Evolutionary conservation across 2,797 vertebrate genomes (phyloP).

Genomic region (Acrocephalus scirpaceus): DNA sequence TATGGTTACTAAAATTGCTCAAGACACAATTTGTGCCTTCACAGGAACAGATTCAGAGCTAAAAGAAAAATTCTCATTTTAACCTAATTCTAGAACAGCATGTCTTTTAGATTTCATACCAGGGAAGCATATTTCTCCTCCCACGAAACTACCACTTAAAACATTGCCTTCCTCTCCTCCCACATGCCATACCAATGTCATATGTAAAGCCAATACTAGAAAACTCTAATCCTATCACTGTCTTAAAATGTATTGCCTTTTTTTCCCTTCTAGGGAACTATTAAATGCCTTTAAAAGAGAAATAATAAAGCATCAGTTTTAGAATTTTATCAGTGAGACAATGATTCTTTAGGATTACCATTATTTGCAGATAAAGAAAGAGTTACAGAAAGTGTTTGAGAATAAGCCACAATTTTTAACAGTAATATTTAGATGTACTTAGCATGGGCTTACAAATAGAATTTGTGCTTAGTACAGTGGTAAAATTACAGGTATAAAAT

Average conservation of each 20-base stretch:
- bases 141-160: constrained; percentile 36
- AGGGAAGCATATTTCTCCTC: constrained; percentile 48
- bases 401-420: background rate
- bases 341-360: background rate
- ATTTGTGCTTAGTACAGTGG: background rate
- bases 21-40: background rate
- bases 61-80: constrained; percentile 37
- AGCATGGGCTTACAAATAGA: background rate
- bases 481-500: background rate
- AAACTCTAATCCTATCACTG: constrained; percentile 4
- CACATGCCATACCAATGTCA: constrained; percentile 38
- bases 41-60: background rate
- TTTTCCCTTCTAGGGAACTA: background rate
- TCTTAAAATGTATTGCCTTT: background rate
- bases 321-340: background rate
- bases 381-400: background rate
- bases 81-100: constrained; percentile 36
- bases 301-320: background rate
- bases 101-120: constrained; percentile 27
- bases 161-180: constrained; percentile 45
- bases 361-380: background rate
- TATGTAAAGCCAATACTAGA: constrained; percentile 19
- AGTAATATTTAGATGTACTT: background rate
- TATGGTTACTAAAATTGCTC: background rate
- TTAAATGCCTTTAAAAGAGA: constrained; percentile 5